Evolutionary conservation across 1,140 invertebrate genomes (phyloP).

Genomic region (Heliconius eleuchia): DNA sequence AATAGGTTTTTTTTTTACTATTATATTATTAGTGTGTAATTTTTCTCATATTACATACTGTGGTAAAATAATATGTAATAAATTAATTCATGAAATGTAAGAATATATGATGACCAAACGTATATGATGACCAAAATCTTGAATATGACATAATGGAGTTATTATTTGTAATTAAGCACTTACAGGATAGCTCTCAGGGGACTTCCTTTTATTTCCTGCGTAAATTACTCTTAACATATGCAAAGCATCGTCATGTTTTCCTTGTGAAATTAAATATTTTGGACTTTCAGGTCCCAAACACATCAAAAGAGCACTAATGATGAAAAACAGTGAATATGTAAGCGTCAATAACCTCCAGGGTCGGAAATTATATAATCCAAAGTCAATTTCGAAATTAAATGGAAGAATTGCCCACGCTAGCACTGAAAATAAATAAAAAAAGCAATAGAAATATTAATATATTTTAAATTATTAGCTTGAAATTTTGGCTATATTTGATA

Average conservation of each 20-base stretch:
- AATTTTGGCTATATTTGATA: no score
- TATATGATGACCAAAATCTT: no score
- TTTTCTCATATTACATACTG: no score
- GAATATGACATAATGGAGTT: no score
- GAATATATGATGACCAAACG: no score
- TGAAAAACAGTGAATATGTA: conserved; percentile 62
- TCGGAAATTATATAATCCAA: conserved; percentile 77
- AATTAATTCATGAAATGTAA: no score
- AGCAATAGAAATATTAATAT: neutral
- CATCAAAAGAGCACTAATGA: conserved; percentile 79
- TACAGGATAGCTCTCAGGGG: conserved; percentile 62
- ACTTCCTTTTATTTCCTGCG: conserved; percentile 82
- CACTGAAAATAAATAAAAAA: conserved; percentile 67
- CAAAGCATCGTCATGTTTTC: conserved; percentile 83
- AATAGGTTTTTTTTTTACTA: no score
- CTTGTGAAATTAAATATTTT: conserved; percentile 86
- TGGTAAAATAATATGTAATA: no score
- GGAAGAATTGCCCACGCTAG: conserved; percentile 85
- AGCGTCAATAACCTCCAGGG: conserved; percentile 84
- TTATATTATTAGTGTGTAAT: no score
- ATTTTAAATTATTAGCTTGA: neutral
- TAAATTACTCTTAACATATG: conserved; percentile 83
- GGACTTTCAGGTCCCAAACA: conserved; percentile 87
- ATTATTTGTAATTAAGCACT: conserved; percentile 27
- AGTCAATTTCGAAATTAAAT: conserved; percentile 70